Percentiles rank a stretch among this genome's conserved stretches.
Conservation (phyloP, 2,888 invertebrate genomes). For the Xanthorhoe spadicearia region DNA sequence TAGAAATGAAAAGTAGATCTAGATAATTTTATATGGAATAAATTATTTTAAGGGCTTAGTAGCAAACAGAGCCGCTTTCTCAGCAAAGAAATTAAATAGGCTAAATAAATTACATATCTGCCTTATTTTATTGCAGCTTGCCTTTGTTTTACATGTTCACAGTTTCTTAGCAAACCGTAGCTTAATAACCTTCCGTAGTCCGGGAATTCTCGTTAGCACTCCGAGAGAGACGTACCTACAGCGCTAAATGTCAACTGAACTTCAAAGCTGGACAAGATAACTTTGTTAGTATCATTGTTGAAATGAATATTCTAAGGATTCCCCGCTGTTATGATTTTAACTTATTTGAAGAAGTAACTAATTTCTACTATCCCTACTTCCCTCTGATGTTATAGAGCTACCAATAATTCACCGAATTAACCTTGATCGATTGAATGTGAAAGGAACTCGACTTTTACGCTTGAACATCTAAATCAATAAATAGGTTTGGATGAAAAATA, state of each 20-base stretch:
- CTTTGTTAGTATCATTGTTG: slow-evolving; percentile 52
- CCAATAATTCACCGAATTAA: no score
- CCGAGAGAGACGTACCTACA: slow-evolving; percentile 38
- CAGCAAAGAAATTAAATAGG: no score
- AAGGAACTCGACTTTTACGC: no score
- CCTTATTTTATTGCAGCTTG: not conserved
- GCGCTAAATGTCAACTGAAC: slow-evolving; percentile 51
- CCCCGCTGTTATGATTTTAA: slow-evolving; percentile 28
- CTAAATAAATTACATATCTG: not conserved
- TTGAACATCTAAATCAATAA: no score
- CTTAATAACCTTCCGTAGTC: slow-evolving; percentile 24
- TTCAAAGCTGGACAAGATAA: slow-evolving; percentile 49
- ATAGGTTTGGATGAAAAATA: no score
- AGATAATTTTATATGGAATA: no score
- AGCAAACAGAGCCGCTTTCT: no score
- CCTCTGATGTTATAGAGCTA: no score
- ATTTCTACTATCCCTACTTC: no score
- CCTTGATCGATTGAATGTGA: no score
- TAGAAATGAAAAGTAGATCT: no score
- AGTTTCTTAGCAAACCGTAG: slow-evolving; percentile 11
- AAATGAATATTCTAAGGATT: slow-evolving; percentile 47
- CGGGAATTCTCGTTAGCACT: slow-evolving; percentile 39
- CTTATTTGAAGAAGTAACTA: slow-evolving; percentile 23
- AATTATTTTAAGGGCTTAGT: no score
- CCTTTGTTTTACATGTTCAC: not conserved